Base-by-base conservation (phyloP, 2,888 invertebrate species). In the Mimumesa dahlbomi region DNA sequence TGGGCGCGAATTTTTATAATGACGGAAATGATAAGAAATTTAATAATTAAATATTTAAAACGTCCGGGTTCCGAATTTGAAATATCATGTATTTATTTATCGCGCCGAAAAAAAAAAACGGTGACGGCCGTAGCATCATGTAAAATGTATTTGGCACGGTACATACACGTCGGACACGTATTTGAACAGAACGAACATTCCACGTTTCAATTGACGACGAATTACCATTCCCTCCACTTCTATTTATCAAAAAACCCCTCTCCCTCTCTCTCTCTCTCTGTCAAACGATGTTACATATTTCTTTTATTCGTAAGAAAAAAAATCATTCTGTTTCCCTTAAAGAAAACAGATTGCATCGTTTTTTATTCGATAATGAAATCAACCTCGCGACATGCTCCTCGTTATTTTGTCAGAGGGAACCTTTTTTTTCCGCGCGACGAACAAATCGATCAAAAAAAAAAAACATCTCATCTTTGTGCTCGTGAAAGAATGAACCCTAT, bases 371-470 rank as follows among this genome's bases (percentile, higher is more conserved):
- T 9, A n/a, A 34, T n/a, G 34, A 34, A 34, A 34, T 34, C 34
- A 34, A 34, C 34, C n/a, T 11, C 34, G n/a, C n/a, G n/a, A 4
- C 34, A n/a, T 34, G n/a, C n/a, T n/a, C n/a, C 34, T 34, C 9
- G 34, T n/a, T n/a, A 34, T n/a, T 34, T 34, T n/a, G 34, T 34
- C 34, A n/a, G n/a, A 34, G 25, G 25, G 7, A 6, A 4, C 2
- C 11, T 34, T 11, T 11, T 40, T n/a, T 34, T 34, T 34, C 16
- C 2, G 14, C 6, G 46, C 18, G 9, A 57, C 57, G 38, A 38
- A 18, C 40, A 49, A 49, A 49, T 31, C 42, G 40, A 49, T 42
- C 42, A 58, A 49, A 58, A 58, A 29, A 49, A 31, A 25, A 58
- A 49, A 58, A 58, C 19, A 7, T 2, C 16, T 1, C 16, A 11